Conservation (phyloP, 2,797 vertebrate species). For the Parambassis ranga region DNA sequence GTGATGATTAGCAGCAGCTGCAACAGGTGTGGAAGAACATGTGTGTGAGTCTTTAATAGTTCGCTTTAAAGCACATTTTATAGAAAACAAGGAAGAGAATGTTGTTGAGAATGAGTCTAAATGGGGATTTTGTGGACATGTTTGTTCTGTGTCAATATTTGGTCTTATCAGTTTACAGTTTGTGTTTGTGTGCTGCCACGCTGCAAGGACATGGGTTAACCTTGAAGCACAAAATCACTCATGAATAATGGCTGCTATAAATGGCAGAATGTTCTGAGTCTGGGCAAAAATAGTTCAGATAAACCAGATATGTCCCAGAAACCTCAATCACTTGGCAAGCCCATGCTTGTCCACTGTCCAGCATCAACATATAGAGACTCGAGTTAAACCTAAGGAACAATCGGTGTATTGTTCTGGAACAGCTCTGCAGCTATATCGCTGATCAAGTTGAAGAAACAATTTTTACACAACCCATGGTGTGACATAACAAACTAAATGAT, state of each 20-base stretch:
- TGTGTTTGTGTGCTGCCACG: conserved; percentile 32
- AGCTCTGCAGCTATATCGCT: background rate
- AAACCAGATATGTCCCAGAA: conserved; percentile 71
- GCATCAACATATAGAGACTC: conserved; percentile 43
- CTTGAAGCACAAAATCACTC: conserved; percentile 45
- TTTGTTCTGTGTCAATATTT: conserved; percentile 13
- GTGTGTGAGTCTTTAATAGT: too few species aligned
- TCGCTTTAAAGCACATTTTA: too few species aligned
- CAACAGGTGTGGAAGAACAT: too few species aligned
- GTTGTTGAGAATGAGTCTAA: background rate
- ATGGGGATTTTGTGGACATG: background rate
- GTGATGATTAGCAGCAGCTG: too few species aligned
- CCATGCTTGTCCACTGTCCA: conserved; percentile 41
- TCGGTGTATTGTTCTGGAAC: background rate
- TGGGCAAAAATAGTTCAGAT: conserved; percentile 64
- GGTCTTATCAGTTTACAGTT: conserved; percentile 14
- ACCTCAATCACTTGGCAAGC: conserved; percentile 67
- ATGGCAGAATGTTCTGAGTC: conserved; percentile 62
- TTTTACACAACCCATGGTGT: background rate
- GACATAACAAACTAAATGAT: background rate
- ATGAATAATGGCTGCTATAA: conserved; percentile 66
- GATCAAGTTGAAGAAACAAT: background rate
- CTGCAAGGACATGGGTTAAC: conserved; percentile 36
- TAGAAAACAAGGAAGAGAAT: too few species aligned
- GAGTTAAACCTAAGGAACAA: background rate